Evolutionary conservation across 1,140 invertebrate genomes (phyloP), one percentile per base, ranked within the genome.

Genomic region (Achroia grisella): DNA sequence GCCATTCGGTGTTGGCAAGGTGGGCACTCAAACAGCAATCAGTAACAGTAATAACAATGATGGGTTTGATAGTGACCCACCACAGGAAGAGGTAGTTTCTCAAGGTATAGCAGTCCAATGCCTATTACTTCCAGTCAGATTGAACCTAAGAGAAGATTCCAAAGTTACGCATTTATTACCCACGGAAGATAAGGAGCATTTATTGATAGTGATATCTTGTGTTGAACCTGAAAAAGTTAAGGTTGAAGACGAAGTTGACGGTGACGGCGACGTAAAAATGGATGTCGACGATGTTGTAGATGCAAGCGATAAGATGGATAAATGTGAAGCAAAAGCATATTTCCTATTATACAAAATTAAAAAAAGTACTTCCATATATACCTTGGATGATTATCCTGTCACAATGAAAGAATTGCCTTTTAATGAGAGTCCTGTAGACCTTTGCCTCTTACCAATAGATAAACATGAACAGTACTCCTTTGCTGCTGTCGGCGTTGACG

Each of bases 361-460:
- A 35, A 74, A 52, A 42, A 73, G 73, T 48, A 75, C 76, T 27
- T 77, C 81, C n/a, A 63, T 69, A 43, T 79, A 61, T 41, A 82
- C 77, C 15, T 55, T 85, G 41, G 76, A 88, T 3, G 88, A 91
- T 36, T 88, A 90, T 56, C 91, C 91, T 1, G 79, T 91, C 2
- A 74, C 87, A 23, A 86, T 89, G 12, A 88, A 90, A 60, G 91
- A 91, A 60, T 77, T 94, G 33, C 81, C 87, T 11, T 86, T 80
- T 28, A 84, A 87, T 31, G 91, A 93, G 52, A 89, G 89, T 39
- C 93, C 92, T 0, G 67, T 90, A 8, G 91, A 93, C 56, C 79
- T 93, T 9, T 89, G 89, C 37, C 78, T 94, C 27, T 71, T 94
- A 39, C 92, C 92, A 1, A 70, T 70, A 41, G 82, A 86, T 59